These are phyloP conservation scores for Phallusia fumigata DNA, from an alignment of 23 tunicate genomes.

Conservation along the genomic window DNA sequence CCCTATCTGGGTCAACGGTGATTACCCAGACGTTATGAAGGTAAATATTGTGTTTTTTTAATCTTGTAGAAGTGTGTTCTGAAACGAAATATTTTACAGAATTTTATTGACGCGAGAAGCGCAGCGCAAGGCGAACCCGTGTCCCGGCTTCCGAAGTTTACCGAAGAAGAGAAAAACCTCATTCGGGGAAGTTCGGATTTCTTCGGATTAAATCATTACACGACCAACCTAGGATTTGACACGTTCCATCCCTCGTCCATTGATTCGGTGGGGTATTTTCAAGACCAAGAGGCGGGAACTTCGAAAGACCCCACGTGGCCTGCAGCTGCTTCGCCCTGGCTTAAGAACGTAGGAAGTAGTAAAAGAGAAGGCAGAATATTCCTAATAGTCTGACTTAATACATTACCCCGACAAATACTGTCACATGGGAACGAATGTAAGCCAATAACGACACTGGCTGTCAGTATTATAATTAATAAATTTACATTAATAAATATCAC, in stretches of 20 bases:
- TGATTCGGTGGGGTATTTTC: slow-evolving; percentile 34
- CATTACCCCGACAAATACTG: too few relatives aligned
- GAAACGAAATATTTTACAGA: slow-evolving; percentile 12
- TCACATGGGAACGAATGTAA: too few relatives aligned
- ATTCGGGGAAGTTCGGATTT: slow-evolving; percentile 79
- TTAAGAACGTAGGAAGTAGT: slow-evolving; percentile 44
- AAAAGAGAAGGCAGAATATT: too few relatives aligned
- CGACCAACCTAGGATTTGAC: slow-evolving; percentile 60
- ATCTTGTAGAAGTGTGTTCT: background rate
- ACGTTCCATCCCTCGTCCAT: slow-evolving; percentile 33
- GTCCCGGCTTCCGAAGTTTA: slow-evolving; percentile 75
- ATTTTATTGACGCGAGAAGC: slow-evolving; percentile 47
- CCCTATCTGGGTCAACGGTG: slow-evolving; percentile 85
- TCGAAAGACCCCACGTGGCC: slow-evolving; percentile 77
- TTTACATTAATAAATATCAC: too few relatives aligned
- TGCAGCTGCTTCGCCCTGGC: slow-evolving; percentile 75
- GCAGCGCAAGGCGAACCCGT: slow-evolving; percentile 56
- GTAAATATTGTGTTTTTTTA: slow-evolving; percentile 9
- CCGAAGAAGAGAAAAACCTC: slow-evolving; percentile 55
- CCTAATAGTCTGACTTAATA: too few relatives aligned
- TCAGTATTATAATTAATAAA: too few relatives aligned
- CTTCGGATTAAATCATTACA: slow-evolving; percentile 93
- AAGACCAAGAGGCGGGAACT: slow-evolving; percentile 60
- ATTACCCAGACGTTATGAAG: slow-evolving; percentile 95
- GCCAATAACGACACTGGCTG: too few relatives aligned